Evolutionary conservation across 2,888 invertebrate species (phyloP).

Genomic region (Acanthosepion pharaonis): DNA sequence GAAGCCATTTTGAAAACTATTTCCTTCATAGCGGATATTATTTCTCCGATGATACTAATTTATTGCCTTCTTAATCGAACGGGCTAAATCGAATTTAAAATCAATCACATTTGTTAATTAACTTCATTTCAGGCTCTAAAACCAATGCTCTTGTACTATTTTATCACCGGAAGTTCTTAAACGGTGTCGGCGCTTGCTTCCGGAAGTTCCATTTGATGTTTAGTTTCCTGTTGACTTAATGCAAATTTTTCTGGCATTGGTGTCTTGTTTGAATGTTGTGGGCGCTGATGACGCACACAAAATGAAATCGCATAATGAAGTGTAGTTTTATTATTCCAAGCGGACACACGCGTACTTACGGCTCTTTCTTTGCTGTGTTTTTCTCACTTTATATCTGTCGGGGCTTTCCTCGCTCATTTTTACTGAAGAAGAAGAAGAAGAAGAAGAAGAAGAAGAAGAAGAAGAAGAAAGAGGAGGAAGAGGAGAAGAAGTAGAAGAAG

Average conservation of each 20-base stretch:
- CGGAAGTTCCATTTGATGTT: slow-evolving; percentile 33
- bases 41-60: background rate
- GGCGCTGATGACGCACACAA: background rate
- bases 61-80: background rate
- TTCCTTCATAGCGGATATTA: background rate
- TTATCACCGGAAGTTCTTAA: slow-evolving; percentile 33
- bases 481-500: background rate
- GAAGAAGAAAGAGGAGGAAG: background rate
- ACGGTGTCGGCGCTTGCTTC: background rate
- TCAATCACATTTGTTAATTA: slow-evolving; percentile 33
- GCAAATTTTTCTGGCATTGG: background rate
- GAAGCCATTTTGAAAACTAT: slow-evolving; percentile 18
- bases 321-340: background rate
- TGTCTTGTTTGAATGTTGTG: background rate
- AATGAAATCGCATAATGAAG: background rate
- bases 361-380: background rate
- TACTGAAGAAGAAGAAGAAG: background rate
- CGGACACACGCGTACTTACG: background rate
- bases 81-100: slow-evolving; percentile 1
- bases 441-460: background rate
- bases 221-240: background rate
- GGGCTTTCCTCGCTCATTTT: background rate
- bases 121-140: background rate
- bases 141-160: background rate
- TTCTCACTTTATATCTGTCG: background rate